Evolutionary conservation across 2,888 invertebrate species (phyloP).

Genomic region (Hybos culiciformis): DNA sequence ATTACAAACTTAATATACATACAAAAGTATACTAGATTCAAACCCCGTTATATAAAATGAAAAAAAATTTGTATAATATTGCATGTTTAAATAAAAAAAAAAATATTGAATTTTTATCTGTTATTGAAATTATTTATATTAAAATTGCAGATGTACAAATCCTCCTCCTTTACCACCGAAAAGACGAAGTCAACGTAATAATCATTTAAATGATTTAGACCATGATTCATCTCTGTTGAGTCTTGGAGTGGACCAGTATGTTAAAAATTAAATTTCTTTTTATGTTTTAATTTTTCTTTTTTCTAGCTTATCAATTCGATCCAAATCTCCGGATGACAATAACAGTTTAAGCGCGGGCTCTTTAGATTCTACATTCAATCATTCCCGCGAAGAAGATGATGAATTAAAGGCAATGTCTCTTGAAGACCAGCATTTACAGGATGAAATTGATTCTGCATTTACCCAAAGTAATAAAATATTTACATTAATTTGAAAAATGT

Average conservation of each 20-base stretch:
- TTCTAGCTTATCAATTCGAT: slow-evolving; percentile 51
- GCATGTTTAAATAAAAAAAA: too few relatives aligned
- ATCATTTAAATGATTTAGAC: slow-evolving; percentile 34
- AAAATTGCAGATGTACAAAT: slow-evolving; percentile 34
- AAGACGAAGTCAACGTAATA: slow-evolving; percentile 40
- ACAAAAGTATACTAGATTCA: too few relatives aligned
- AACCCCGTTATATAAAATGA: too few relatives aligned
- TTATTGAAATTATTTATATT: too few relatives aligned
- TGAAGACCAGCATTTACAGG: slow-evolving; percentile 33
- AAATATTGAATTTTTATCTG: too few relatives aligned
- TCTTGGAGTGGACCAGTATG: slow-evolving; percentile 48
- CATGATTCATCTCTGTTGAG: slow-evolving; percentile 45
- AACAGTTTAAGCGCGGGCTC: slow-evolving; percentile 66
- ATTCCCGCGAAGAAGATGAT: slow-evolving; percentile 69
- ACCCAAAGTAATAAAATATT: slow-evolving; percentile 26
- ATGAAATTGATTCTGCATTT: slow-evolving; percentile 26
- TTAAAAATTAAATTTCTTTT: not conserved
- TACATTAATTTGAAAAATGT: too few relatives aligned
- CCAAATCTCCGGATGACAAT: slow-evolving; percentile 58
- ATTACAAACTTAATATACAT: too few relatives aligned
- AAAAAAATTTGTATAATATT: too few relatives aligned
- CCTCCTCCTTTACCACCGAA: slow-evolving; percentile 72
- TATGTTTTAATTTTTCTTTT: slow-evolving; percentile 4
- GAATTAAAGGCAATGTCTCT: slow-evolving; percentile 48
- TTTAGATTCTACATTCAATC: slow-evolving; percentile 75